These are phyloP conservation scores for Drosophila asahinai DNA, from an alignment of 1,140 invertebrate genomes.

Conservation along the genomic window DNA sequence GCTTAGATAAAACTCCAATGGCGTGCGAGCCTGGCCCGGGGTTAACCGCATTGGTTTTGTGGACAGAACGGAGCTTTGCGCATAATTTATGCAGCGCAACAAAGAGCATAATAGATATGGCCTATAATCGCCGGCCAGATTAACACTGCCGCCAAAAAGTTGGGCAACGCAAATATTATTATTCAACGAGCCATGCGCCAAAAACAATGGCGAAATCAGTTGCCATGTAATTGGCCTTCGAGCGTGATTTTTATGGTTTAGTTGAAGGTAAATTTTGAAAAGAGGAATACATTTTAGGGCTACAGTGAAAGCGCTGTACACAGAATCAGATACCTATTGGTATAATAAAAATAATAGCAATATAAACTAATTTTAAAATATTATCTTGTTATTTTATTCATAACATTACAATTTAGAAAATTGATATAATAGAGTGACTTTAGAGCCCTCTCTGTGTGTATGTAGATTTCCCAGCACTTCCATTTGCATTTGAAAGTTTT, in stretches of 20 bases:
- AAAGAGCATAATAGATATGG: conserved; percentile 68
- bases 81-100: conserved; percentile 69
- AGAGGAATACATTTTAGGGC: neutral
- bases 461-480: neutral
- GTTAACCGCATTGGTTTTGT: conserved; percentile 64
- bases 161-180: conserved; percentile 20
- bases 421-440: no score
- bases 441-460: neutral
- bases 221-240: conserved; percentile 11
- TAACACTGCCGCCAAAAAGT: conserved; percentile 55
- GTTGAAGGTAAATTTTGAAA: conserved; percentile 5
- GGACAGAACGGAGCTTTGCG: conserved; percentile 53
- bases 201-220: conserved; percentile 19
- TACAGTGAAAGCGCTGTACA: neutral
- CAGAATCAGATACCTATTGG: no score
- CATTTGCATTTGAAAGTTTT: conserved; percentile 10
- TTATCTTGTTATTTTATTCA: no score
- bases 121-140: conserved; percentile 60
- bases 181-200: conserved; percentile 13
- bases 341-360: no score
- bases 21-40: conserved; percentile 5
- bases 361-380: no score
- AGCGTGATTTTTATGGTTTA: conserved; percentile 10
- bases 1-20: conserved; percentile 65
- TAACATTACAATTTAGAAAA: no score